Conservation (phyloP, 2,888 invertebrate species). For the Napeogenes inachia region DNA sequence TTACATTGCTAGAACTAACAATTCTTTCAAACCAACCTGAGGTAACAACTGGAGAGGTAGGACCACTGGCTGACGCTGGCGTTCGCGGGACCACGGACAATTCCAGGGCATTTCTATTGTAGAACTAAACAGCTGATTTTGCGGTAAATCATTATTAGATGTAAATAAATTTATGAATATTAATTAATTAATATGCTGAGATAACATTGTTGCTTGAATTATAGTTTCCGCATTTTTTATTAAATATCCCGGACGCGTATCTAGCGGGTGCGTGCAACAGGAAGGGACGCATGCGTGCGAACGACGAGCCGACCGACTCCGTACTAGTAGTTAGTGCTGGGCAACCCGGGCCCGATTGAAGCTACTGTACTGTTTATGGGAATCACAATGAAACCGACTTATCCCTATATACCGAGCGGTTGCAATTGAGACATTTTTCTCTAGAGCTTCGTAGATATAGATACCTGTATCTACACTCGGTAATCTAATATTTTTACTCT, state of each 20-base stretch:
- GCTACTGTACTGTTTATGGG: slow-evolving; percentile 17
- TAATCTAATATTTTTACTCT: too few relatives aligned
- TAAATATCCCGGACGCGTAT: slow-evolving; percentile 2
- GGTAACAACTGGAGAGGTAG: slow-evolving; percentile 52
- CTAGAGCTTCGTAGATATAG: neutral
- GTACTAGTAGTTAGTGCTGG: slow-evolving; percentile 43
- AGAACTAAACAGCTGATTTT: slow-evolving; percentile 42
- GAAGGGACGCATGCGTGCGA: slow-evolving; percentile 59
- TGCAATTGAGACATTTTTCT: neutral
- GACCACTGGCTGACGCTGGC: slow-evolving; percentile 53
- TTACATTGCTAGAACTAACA: neutral
- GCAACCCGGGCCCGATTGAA: slow-evolving; percentile 21
- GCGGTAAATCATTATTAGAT: neutral
- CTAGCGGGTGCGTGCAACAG: slow-evolving; percentile 49
- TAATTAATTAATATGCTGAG: too few relatives aligned
- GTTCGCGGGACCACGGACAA: slow-evolving; percentile 69
- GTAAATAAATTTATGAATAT: neutral
- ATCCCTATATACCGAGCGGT: slow-evolving; percentile 11
- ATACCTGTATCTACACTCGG: neutral
- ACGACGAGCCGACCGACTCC: slow-evolving; percentile 51
- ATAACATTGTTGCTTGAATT: neutral
- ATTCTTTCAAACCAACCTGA: slow-evolving; percentile 52
- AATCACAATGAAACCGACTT: slow-evolving; percentile 19
- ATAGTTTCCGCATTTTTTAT: neutral
- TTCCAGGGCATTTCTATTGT: slow-evolving; percentile 60